Evolutionary conservation across 1,140 invertebrate genomes (phyloP).

Genomic region (Drosophila carrolli): DNA sequence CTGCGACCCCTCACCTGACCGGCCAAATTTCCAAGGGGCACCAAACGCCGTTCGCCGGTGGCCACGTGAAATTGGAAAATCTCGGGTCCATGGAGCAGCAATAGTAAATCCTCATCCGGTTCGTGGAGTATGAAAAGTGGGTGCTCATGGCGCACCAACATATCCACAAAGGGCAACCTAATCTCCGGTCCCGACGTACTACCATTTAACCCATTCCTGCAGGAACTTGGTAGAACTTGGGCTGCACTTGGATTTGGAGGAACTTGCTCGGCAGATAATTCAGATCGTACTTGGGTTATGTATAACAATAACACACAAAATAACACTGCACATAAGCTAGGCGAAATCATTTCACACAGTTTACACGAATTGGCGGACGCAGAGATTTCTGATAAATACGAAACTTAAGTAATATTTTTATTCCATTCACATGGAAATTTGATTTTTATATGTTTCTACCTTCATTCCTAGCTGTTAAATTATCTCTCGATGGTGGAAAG

Average conservation of each 20-base stretch:
- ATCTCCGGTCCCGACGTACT: slow-evolving; percentile 55
- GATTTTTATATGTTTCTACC: not conserved
- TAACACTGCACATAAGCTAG: not conserved
- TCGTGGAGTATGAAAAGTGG: slow-evolving; percentile 60
- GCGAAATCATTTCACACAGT: slow-evolving; percentile 23
- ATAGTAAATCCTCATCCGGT: slow-evolving; percentile 37
- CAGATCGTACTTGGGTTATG: not conserved
- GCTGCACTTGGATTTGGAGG: not conserved
- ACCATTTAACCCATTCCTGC: slow-evolving; percentile 43
- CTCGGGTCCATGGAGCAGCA: slow-evolving; percentile 69
- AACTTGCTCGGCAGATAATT: slow-evolving; percentile 1
- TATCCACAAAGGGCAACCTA: slow-evolving; percentile 73
- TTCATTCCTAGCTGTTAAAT: slow-evolving; percentile 3
- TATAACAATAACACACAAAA: slow-evolving; percentile 1
- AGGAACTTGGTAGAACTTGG: slow-evolving; percentile 50
- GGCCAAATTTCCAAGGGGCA: slow-evolving; percentile 51
- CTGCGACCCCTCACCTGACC: slow-evolving; percentile 35
- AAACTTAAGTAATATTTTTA: too few species aligned
- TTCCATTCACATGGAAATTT: slow-evolving; percentile 16
- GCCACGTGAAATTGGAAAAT: slow-evolving; percentile 60
- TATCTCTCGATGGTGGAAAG: too few species aligned
- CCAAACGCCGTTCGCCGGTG: slow-evolving; percentile 52
- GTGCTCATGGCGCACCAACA: slow-evolving; percentile 55
- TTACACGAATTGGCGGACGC: not conserved
- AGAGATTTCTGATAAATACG: not conserved